Percentiles rank a stretch among this genome's conserved stretches.
Evolutionary conservation across 2,888 invertebrate genomes (phyloP).

Genomic region (Arenicola marina): DNA sequence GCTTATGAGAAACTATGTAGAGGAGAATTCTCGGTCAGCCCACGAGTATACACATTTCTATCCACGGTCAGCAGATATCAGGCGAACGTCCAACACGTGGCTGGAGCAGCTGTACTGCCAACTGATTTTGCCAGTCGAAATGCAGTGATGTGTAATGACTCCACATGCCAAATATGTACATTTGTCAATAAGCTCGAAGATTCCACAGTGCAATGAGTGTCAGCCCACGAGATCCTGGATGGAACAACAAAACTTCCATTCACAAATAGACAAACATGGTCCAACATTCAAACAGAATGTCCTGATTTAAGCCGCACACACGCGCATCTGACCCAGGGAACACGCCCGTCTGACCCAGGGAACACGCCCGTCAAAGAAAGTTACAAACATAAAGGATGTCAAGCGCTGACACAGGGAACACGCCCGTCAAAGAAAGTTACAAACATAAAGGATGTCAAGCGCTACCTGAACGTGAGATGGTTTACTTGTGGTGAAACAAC

Average conservation of each 20-base stretch:
- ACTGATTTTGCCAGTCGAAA: conserved; percentile 8
- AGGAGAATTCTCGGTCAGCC: conserved; percentile 16
- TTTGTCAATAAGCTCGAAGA: no score
- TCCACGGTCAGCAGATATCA: conserved; percentile 10
- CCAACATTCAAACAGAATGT: background rate
- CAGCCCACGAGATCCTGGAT: background rate
- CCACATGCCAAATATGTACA: conserved; percentile 1
- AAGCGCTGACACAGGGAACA: no score
- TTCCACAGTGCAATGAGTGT: no score
- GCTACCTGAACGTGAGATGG: no score
- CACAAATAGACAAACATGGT: background rate
- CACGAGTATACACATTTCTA: conserved; percentile 11
- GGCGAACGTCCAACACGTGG: conserved; percentile 3
- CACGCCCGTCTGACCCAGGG: no score
- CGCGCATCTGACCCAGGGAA: background rate
- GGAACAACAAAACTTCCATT: background rate
- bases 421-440: no score
- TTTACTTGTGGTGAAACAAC: no score
- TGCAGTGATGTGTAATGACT: background rate
- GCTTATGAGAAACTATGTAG: conserved; percentile 8
- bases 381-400: no score
- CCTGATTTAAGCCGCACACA: background rate
- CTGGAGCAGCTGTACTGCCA: conserved; percentile 5
- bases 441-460: no score
- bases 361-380: background rate